These are phyloP conservation scores for Drosophila setosimentum DNA, from an alignment of 2,888 invertebrate genomes.

Conservation along the genomic window DNA sequence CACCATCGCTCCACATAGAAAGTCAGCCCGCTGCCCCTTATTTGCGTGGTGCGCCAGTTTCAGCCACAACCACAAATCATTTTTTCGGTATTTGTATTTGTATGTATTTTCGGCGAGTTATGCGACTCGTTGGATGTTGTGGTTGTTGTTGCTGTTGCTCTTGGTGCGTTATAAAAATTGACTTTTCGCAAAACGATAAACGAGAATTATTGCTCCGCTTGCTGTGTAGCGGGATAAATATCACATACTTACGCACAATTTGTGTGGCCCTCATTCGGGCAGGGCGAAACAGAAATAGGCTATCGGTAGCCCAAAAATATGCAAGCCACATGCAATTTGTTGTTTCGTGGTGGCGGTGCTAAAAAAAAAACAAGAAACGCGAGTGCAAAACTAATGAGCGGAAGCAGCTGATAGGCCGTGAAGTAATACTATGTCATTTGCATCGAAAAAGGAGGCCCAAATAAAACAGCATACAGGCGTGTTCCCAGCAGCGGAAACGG, in stretches of 20 bases:
- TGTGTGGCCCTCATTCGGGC: conserved; percentile 62
- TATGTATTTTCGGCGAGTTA: conserved; percentile 46
- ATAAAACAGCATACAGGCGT: not conserved
- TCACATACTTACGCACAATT: conserved; percentile 74
- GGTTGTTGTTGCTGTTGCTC: not conserved
- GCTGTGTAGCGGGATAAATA: conserved; percentile 15
- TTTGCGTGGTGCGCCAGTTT: conserved; percentile 60
- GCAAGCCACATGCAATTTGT: conserved; percentile 53
- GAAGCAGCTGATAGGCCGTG: conserved; percentile 55
- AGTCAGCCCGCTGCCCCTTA: not conserved
- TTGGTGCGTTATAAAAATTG: conserved; percentile 68
- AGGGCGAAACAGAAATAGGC: conserved; percentile 56
- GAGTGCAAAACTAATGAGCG: conserved; percentile 42
- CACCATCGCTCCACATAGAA: not conserved
- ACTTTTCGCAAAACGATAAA: conserved; percentile 76
- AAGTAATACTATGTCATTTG: conserved; percentile 17
- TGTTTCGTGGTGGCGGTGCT: conserved; percentile 33
- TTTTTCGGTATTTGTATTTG: conserved; percentile 41
- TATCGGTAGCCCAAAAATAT: conserved; percentile 60
- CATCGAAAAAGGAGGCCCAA: not conserved
- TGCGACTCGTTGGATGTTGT: conserved; percentile 34
- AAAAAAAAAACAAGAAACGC: conserved; percentile 40
- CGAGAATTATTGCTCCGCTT: conserved; percentile 59
- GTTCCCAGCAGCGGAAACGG: not conserved
- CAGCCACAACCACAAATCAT: conserved; percentile 71